Evolutionary conservation across 2,888 invertebrate species (phyloP), one percentile per base, ranked within the genome.

Genomic region (Apotomis turbidana): DNA sequence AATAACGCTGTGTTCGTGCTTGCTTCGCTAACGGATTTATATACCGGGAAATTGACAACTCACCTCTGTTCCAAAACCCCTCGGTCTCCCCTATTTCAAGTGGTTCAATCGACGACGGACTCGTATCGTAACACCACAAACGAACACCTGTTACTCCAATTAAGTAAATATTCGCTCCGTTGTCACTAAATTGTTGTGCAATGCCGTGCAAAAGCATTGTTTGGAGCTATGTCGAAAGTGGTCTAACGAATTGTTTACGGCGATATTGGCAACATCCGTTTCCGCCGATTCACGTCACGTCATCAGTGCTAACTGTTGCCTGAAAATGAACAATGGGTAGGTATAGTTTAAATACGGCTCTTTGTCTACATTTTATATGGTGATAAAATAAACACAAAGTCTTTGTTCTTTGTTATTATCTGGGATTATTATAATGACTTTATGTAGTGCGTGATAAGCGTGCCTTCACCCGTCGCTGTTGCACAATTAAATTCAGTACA

Each of bases 201-300:
- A 63, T 46, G 55, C 55, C 54, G 57, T 44, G 71, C 68, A 46
- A 59, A 54, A 68, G 63, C 63, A 68, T 72, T 72, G 72, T 72
- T 72, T 59, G 44, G 36, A 61, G 51, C 55, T 71, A 68, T 71
- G 67, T 68, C 68, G 72, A 58, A 63, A 68, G 58, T 63, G 51
- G 57, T 27, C 58, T 63, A 62, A 71, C 68, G 58, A 58, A 62
- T 72, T 72, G 72, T 72, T 68, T 72, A 36, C 58, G 58, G 52
- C 58, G 46, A 72, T 72, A 72, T 72, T 72, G 68, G 68, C 72
- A 72, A 72, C 72, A 72, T 72, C 72, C 72, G 72, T 46, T 72
- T 68, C 72, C 72, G 72, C 54, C 36, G 52, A 63, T 68, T 71
- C 59, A 63, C 58, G 68, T 58, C 67, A 68, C 62, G n/a, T 44